Conservation (phyloP, 92 coral and sea anemone genomes). For the Micromussa lordhowensis region DNA sequence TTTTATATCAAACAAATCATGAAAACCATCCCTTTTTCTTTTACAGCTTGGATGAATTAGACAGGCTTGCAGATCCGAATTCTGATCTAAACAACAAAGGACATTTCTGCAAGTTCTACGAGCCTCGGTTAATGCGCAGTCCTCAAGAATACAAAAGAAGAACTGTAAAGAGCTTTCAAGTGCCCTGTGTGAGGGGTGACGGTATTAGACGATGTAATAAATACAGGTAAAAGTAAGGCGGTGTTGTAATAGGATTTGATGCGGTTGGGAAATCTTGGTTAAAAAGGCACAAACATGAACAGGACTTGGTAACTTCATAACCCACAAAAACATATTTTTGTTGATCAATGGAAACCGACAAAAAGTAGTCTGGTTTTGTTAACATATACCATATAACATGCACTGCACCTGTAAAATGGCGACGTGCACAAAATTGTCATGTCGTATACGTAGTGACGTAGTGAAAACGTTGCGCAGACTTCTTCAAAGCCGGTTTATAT, state of each 20-base stretch:
- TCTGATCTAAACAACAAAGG: slow-evolving; percentile 27
- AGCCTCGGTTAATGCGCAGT: slow-evolving; percentile 46
- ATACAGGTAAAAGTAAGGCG: slow-evolving; percentile 40
- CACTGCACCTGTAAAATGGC: too few species aligned
- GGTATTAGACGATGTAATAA: slow-evolving; percentile 16
- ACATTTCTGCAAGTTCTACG: slow-evolving; percentile 60
- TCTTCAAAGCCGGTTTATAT: too few species aligned
- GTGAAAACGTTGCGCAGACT: too few species aligned
- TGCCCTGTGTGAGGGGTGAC: slow-evolving; percentile 55
- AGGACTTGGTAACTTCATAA: too few species aligned
- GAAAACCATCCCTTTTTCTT: not conserved
- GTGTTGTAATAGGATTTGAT: not conserved
- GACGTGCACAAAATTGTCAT: too few species aligned
- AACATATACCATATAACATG: too few species aligned
- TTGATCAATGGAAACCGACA: too few species aligned
- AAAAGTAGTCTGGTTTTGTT: too few species aligned
- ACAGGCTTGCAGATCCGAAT: slow-evolving; percentile 44
- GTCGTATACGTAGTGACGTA: too few species aligned
- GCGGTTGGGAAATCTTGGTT: not conserved
- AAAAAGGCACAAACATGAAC: too few species aligned
- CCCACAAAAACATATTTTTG: too few species aligned
- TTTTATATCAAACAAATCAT: not conserved
- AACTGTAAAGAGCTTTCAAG: slow-evolving; percentile 45
- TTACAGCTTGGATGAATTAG: slow-evolving; percentile 67
- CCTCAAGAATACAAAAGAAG: slow-evolving; percentile 42